phyloP scores from a whole-genome alignment of 2,888 invertebrate species.

The Neelides folsomi region DNA sequence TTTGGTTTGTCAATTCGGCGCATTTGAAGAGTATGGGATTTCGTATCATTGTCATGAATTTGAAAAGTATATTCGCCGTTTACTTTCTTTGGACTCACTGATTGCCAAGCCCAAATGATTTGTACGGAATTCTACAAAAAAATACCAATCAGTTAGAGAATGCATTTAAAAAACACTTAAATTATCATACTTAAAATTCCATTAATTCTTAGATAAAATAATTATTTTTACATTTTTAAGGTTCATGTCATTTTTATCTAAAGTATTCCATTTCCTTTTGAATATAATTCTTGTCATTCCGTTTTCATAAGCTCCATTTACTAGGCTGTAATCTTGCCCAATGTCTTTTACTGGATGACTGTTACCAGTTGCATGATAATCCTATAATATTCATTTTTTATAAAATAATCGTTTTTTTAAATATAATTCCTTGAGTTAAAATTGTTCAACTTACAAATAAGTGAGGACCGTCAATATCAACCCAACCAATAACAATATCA shows the following conservation, averaged over 20 bases:
- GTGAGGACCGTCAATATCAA: constrained; percentile 6
- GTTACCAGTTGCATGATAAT: constrained; percentile 23
- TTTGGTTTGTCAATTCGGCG: too few species aligned
- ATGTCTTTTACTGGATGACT: constrained; percentile 15
- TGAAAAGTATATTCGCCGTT: constrained; percentile 2
- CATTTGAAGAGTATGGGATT: constrained; percentile 16
- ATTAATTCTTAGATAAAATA: too few species aligned
- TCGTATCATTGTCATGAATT: constrained; percentile 16
- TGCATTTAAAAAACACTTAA: too few species aligned
- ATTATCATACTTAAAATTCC: too few species aligned
- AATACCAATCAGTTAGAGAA: too few species aligned
- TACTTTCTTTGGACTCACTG: constrained; percentile 11
- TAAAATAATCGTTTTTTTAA: too few species aligned
- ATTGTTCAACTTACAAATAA: too few species aligned
- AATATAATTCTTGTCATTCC: constrained; percentile 23
- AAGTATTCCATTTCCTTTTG: constrained; percentile 18
- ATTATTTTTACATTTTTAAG: too few species aligned
- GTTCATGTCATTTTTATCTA: constrained; percentile 6
- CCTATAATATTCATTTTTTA: too few species aligned
- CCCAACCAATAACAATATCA: constrained; percentile 30
- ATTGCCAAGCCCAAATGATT: constrained; percentile 27
- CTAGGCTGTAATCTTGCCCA: constrained; percentile 17
- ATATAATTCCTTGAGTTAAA: too few species aligned
- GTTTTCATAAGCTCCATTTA: constrained; percentile 12
- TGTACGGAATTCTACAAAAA: constrained; percentile 17